A percentile compares a stretch with the other conserved stretches of the same genome.
Evolutionary conservation across 2,888 invertebrate genomes (phyloP).

Genomic region (Protophormia terraenovae): DNA sequence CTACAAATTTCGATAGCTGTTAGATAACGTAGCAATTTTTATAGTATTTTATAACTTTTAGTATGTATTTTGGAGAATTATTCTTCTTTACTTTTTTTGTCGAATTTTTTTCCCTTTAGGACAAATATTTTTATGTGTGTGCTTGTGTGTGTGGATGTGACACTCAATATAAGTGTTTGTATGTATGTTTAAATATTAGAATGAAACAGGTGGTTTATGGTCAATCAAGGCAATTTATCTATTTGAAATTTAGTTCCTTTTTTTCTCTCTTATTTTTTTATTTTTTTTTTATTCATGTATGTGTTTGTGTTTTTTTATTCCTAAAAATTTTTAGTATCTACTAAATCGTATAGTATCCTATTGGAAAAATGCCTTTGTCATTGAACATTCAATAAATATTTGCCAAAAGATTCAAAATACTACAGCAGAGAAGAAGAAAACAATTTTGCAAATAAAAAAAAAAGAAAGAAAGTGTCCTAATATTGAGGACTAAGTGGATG

Average conservation of each 20-base stretch:
- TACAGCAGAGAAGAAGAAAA: not conserved
- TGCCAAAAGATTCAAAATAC: conserved; percentile 45
- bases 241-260: conserved; percentile 62
- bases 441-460: not conserved
- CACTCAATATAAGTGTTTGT: too few relatives aligned
- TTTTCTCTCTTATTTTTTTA: too few relatives aligned
- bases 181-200: not conserved
- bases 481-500: conserved; percentile 69
- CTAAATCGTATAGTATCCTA: conserved; percentile 39
- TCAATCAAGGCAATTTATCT: conserved; percentile 68
- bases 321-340: conserved; percentile 24
- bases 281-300: too few relatives aligned
- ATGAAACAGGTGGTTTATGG: conserved; percentile 68
- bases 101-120: conserved; percentile 9
- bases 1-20: conserved; percentile 5
- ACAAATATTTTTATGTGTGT: not conserved
- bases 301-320: too few relatives aligned
- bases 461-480: conserved; percentile 61
- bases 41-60: conserved; percentile 54
- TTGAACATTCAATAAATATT: conserved; percentile 68
- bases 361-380: conserved; percentile 62
- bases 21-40: conserved; percentile 43
- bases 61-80: not conserved
- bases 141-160: not conserved
- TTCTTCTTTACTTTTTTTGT: not conserved